Evolutionary conservation across 2,888 invertebrate genomes (phyloP).

Genomic region (Xanthia togata): DNA sequence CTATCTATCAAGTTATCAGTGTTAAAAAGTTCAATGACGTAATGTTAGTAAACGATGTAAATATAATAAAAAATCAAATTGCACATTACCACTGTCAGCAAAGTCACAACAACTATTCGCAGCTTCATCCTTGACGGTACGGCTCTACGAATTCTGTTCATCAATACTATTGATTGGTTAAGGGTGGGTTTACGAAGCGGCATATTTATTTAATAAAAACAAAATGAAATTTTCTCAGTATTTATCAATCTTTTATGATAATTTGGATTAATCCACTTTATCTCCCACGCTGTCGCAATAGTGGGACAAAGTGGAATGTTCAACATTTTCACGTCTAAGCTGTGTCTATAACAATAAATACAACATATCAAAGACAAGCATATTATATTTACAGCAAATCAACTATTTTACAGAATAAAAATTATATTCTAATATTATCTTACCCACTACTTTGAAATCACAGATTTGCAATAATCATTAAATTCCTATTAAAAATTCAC

Average conservation of each 20-base stretch:
- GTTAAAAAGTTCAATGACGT: not conserved
- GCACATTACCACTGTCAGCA: constrained; percentile 12
- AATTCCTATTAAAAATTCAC: not conserved
- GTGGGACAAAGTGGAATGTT: not conserved
- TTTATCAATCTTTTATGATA: not conserved
- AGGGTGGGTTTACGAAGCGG: not conserved
- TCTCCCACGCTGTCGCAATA: no score
- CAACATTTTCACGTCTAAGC: not conserved
- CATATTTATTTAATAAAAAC: not conserved
- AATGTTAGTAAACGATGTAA: not conserved
- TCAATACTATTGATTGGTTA: not conserved
- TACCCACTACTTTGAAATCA: not conserved
- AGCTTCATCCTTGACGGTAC: not conserved
- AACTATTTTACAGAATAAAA: not conserved
- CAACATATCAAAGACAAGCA: not conserved
- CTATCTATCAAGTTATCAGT: not conserved
- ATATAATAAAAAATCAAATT: constrained; percentile 7
- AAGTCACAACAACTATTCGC: not conserved
- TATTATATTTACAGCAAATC: not conserved
- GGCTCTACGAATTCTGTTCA: not conserved
- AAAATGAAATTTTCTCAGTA: not conserved
- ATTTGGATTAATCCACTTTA: not conserved
- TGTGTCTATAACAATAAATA: not conserved
- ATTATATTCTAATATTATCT: not conserved
- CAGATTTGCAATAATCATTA: not conserved